A percentile compares a stretch with the other conserved stretches of the same genome.
These are phyloP conservation scores for Thaleichthys pacificus DNA, from an alignment of 2,797 vertebrate genomes.

Conservation along the genomic window DNA sequence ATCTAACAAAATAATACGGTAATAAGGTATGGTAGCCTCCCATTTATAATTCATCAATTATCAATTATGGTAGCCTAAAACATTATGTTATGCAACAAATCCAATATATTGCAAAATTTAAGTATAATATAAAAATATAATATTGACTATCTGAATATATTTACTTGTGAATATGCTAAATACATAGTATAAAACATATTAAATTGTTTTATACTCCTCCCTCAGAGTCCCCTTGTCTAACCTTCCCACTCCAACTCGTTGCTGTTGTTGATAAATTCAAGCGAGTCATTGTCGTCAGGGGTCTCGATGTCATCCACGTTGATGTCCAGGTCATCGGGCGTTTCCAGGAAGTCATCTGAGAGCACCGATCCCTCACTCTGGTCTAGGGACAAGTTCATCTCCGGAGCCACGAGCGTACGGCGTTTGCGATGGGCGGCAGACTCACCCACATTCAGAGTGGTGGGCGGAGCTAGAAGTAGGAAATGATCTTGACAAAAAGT, in stretches of 20 bases:
- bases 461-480: constrained; percentile 79
- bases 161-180: too few relatives aligned
- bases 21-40: constrained; percentile 1
- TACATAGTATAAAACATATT: too few relatives aligned
- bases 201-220: constrained; percentile 68
- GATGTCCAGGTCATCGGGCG: constrained; percentile 93
- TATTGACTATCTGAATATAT: too few relatives aligned
- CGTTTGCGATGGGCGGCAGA: constrained; percentile 80
- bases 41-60: too few relatives aligned
- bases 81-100: too few relatives aligned
- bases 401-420: constrained; percentile 90
- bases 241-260: constrained; percentile 98
- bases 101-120: too few relatives aligned
- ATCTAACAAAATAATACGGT: constrained; percentile 68
- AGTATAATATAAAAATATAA: too few relatives aligned
- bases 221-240: constrained; percentile 63
- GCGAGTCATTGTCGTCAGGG: constrained; percentile 92
- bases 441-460: constrained; percentile 76
- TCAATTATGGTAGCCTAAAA: too few relatives aligned
- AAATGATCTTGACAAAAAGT: not conserved
- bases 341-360: constrained; percentile 93
- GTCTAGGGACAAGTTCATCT: constrained; percentile 96
- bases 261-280: constrained; percentile 92
- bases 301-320: constrained; percentile 96
- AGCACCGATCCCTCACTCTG: constrained; percentile 94